These are phyloP conservation scores for Cyprinodon diabolis DNA, from an alignment of 2,797 vertebrate species.

Conservation along the genomic window DNA sequence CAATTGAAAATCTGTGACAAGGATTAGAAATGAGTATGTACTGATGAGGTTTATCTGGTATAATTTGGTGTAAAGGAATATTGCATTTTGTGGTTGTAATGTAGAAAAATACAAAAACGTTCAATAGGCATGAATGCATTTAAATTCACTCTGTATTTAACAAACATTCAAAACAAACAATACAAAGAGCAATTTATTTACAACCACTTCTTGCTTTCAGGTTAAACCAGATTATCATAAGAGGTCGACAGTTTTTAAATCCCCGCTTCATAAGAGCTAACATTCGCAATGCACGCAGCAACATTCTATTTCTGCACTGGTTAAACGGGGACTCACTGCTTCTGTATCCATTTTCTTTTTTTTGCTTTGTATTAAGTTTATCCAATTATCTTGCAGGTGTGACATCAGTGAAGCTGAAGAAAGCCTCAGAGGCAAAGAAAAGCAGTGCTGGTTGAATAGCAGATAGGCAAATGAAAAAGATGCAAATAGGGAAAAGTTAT, in stretches of 20 bases:
- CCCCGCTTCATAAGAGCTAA: conserved; percentile 25
- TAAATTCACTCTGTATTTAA: not conserved
- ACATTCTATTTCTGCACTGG: conserved; percentile 45
- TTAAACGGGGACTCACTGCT: conserved; percentile 57
- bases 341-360: conserved; percentile 49
- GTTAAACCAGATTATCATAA: conserved; percentile 47
- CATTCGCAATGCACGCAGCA: conserved; percentile 37
- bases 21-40: too few species aligned
- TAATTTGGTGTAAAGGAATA: too few species aligned
- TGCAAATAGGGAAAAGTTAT: conserved; percentile 76
- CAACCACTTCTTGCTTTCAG: conserved; percentile 27
- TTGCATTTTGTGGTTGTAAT: not conserved
- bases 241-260: conserved; percentile 30
- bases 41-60: too few species aligned
- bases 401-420: conserved; percentile 73
- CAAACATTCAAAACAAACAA: not conserved
- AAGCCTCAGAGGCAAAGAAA: conserved; percentile 65
- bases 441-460: conserved; percentile 61
- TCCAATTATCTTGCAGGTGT: conserved; percentile 78
- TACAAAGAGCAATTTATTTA: conserved; percentile 1
- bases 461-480: conserved; percentile 80
- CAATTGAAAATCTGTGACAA: too few species aligned
- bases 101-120: not conserved
- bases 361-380: conserved; percentile 73
- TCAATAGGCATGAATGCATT: not conserved